Evolutionary conservation across 2,797 vertebrate species (phyloP), one percentile per base, ranked within the genome.

Genomic region (Mergus octosetaceus): DNA sequence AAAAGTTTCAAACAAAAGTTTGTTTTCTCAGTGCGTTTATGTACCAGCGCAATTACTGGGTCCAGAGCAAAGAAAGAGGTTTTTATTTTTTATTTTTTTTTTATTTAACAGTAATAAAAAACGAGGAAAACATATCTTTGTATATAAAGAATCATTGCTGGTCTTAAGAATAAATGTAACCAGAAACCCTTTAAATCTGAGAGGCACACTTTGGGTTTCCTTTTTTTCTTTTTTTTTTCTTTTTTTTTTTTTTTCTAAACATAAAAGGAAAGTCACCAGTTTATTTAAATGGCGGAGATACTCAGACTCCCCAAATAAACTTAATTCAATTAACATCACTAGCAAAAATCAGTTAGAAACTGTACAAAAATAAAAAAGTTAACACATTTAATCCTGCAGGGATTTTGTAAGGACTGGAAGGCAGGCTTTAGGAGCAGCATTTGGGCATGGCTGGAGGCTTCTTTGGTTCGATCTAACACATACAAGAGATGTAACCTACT

Each of bases 111-210:
- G 98, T 99, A 99, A 98, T 98, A 98, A 98, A 98, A 98, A 98
- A 97, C 51, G 87, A 98, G 96, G 98, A 99, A 98, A 98, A 99
- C 98, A 97, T 98, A 98, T 99, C 98, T 99, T 99, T 99, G 98
- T 99, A 98, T 98, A 99, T 98, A 99, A 99, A 99, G 99, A 98
- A 99, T 99, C 99, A 98, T 98, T 99, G 99, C 99, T 99, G 99
- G 99, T 99, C 98, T 99, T 99, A 98, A 99, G 99, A 99, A 98
- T 98, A 98, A 97, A 98, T 98, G 98, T 98, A 98, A 98, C 98
- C 98, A 99, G 98, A 99, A 99, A 99, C 99, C 98, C 99, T 99
- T 99, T 99, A 99, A 99, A 99, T 99, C 98, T 99, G 98, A 99
- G 99, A 99, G 99, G 99, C 99, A 99, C 99, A 99, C 98, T 98